Conservation (phyloP, 1,140 invertebrate species). For the Polypedilum vanderplanki region DNA sequence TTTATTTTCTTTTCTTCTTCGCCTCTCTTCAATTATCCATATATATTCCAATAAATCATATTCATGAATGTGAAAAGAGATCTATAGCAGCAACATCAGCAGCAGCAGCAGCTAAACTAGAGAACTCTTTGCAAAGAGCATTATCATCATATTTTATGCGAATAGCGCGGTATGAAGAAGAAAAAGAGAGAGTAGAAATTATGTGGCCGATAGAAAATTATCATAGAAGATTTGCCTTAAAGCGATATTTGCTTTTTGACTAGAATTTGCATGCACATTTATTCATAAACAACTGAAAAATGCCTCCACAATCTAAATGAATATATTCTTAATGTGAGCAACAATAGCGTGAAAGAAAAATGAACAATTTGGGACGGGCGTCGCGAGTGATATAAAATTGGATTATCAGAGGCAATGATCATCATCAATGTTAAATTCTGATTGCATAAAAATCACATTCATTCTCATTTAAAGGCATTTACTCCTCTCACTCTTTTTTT, state of each 20-base stretch:
- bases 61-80: neutral
- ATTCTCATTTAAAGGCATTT: conserved; percentile 26
- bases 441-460: conserved; percentile 29
- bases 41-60: neutral
- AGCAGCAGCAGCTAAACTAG: neutral
- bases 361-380: conserved; percentile 16
- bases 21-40: neutral
- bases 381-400: neutral
- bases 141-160: conserved; percentile 8
- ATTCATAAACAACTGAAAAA: neutral
- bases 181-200: no score
- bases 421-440: conserved; percentile 11
- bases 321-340: neutral
- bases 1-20: neutral
- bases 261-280: neutral
- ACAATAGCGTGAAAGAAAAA: conserved; percentile 1
- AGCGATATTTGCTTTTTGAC: neutral
- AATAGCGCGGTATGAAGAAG: neutral
- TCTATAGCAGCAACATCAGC: neutral
- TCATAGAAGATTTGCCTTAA: conserved; percentile 9
- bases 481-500: neutral
- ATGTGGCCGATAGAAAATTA: conserved; percentile 6
- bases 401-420: conserved; percentile 11
- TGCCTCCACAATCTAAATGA: neutral
- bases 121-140: neutral